These are phyloP conservation scores for Eunapius fragilis DNA, from an alignment of 37 sponge, comb jelly and placozoan species.

Conservation along the genomic window DNA sequence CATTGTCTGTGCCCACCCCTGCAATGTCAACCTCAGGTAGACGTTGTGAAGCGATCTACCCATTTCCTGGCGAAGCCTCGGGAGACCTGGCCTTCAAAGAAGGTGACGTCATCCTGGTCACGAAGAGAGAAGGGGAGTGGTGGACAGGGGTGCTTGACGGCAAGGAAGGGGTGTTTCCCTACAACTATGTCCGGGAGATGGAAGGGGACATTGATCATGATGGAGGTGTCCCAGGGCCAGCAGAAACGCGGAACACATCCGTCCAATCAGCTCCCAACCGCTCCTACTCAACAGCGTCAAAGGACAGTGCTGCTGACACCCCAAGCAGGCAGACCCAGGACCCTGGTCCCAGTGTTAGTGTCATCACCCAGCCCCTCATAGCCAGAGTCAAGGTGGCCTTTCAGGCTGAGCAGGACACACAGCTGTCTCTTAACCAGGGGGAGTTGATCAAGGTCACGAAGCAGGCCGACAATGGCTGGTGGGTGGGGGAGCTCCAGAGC, in stretches of 20 bases:
- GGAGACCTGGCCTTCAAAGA: constrained; percentile 64
- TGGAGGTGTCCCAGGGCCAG: background rate
- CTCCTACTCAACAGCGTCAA: constrained; percentile 14
- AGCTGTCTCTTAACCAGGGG: constrained; percentile 63
- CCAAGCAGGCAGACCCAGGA: background rate
- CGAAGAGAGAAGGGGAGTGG: constrained; percentile 69
- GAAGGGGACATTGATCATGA: background rate
- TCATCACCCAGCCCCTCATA: constrained; percentile 27
- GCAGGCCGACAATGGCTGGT: constrained; percentile 79
- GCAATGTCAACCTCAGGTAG: background rate
- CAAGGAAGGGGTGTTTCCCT: constrained; percentile 73
- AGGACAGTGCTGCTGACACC: background rate
- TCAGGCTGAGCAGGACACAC: constrained; percentile 25
- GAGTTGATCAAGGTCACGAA: constrained; percentile 61
- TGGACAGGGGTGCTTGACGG: constrained; percentile 77
- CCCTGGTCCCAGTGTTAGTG: background rate
- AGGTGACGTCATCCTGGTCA: constrained; percentile 65
- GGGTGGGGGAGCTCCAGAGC: constrained; percentile 85
- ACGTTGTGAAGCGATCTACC: constrained; percentile 57
- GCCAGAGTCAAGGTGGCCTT: constrained; percentile 50
- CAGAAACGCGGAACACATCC: background rate
- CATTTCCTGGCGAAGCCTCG: constrained; percentile 34
- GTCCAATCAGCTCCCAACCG: background rate
- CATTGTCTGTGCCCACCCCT: background rate
- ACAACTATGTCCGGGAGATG: constrained; percentile 73